These are phyloP conservation scores for Otus scops DNA, from an alignment of 2,797 vertebrate genomes.

Conservation along the genomic window DNA sequence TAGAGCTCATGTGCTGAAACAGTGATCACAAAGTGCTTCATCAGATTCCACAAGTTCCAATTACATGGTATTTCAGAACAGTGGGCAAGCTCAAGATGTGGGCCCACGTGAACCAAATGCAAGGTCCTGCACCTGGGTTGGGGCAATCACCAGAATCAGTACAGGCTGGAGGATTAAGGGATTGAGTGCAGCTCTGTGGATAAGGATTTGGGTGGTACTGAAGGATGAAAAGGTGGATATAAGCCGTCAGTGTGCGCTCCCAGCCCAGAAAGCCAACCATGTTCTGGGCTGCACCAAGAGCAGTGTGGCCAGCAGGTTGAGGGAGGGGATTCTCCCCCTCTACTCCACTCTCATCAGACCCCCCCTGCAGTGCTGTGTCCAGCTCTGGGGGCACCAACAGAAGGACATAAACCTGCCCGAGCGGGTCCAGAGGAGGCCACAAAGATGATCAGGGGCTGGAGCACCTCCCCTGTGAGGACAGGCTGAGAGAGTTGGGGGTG, in stretches of 20 bases:
- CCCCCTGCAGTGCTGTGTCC: not conserved
- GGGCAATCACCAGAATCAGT: fast-evolving
- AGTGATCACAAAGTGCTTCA: not conserved
- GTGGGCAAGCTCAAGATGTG: not conserved
- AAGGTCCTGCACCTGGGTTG: not conserved
- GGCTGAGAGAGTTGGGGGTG: not conserved
- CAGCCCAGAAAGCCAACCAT: not conserved
- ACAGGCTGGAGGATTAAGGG: not conserved
- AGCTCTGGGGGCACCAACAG: not conserved
- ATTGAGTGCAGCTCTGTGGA: not conserved
- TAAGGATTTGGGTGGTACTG: not conserved
- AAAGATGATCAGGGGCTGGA: not conserved
- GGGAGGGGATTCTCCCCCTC: not conserved
- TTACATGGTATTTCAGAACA: not conserved
- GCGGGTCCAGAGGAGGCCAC: not conserved
- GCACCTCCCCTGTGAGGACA: not conserved
- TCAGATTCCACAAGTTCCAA: not conserved
- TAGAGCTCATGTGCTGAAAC: not conserved
- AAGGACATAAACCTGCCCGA: not conserved
- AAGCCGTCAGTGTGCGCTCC: fast-evolving
- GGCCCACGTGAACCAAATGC: not conserved
- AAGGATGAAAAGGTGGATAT: not conserved
- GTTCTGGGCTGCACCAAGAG: not conserved
- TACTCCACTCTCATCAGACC: not conserved
- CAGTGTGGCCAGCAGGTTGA: not conserved